Conservation (phyloP, 2,888 invertebrate species). For the Agrotis clavis region DNA sequence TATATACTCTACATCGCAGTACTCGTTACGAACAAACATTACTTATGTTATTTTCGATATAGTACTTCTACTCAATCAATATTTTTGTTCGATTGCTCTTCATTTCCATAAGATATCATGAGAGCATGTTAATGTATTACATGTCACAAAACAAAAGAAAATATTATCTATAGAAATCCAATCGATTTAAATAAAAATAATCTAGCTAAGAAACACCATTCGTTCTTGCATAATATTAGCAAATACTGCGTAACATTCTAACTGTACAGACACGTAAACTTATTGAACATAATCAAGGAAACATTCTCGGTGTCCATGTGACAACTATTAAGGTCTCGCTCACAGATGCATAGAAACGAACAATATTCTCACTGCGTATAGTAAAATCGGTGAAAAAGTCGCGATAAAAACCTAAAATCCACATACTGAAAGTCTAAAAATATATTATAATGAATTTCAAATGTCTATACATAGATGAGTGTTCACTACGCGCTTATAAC, state of each 20-base stretch:
- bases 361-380: slow-evolving; percentile 86
- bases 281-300: slow-evolving; percentile 81
- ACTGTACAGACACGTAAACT: slow-evolving; percentile 88
- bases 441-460: slow-evolving; percentile 91
- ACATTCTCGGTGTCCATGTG: slow-evolving; percentile 80
- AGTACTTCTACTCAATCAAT: slow-evolving; percentile 88
- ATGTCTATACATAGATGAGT: slow-evolving; percentile 90
- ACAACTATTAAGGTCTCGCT: slow-evolving; percentile 86
- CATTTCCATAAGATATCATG: slow-evolving; percentile 80
- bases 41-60: slow-evolving; percentile 88
- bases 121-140: slow-evolving; percentile 81
- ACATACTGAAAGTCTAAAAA: slow-evolving; percentile 90
- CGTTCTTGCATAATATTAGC: slow-evolving; percentile 84
- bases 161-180: slow-evolving; percentile 87
- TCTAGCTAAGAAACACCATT: slow-evolving; percentile 88
- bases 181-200: slow-evolving; percentile 89
- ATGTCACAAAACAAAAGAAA: slow-evolving; percentile 83
- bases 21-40: slow-evolving; percentile 90
- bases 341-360: slow-evolving; percentile 86
- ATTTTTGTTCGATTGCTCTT: slow-evolving; percentile 88
- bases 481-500: slow-evolving; percentile 85
- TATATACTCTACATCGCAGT: slow-evolving; percentile 90
- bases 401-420: slow-evolving; percentile 89
- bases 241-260: slow-evolving; percentile 87
- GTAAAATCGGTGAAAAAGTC: slow-evolving; percentile 88